Conservation (phyloP, 2,888 invertebrate genomes). For the Ypsolopha sequella region DNA sequence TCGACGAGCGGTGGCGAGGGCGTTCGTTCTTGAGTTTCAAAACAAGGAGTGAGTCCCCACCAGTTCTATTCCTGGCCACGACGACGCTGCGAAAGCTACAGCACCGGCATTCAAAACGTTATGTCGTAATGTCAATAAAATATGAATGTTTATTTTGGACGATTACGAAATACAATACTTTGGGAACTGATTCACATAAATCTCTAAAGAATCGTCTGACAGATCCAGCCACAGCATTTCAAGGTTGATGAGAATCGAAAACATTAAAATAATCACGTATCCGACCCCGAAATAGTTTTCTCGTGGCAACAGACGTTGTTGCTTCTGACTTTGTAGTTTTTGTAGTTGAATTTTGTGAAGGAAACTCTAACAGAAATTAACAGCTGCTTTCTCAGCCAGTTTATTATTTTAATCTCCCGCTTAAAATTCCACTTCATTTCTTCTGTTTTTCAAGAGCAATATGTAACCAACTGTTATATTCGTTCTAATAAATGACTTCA, state of each 20-base stretch:
- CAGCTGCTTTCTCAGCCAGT: too few species aligned
- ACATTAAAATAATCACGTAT: slow-evolving; percentile 42
- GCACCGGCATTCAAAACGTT: slow-evolving; percentile 39
- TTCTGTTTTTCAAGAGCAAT: too few species aligned
- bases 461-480: too few species aligned
- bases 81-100: slow-evolving; percentile 24
- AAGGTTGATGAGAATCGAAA: slow-evolving; percentile 43
- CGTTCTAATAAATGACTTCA: too few species aligned
- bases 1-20: not conserved
- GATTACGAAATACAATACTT: slow-evolving; percentile 55
- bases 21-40: slow-evolving; percentile 24
- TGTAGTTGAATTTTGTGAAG: too few species aligned
- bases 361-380: too few species aligned
- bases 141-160: slow-evolving; percentile 63
- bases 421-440: too few species aligned
- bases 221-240: slow-evolving; percentile 35
- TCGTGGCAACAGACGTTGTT: slow-evolving; percentile 6
- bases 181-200: slow-evolving; percentile 42
- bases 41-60: slow-evolving; percentile 47
- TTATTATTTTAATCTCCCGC: too few species aligned
- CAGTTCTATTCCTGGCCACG: slow-evolving; percentile 43
- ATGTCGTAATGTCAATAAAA: slow-evolving; percentile 67
- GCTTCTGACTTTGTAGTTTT: not conserved
- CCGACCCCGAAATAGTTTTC: slow-evolving; percentile 36
- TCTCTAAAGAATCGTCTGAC: slow-evolving; percentile 49